Conservation (phyloP, 2,888 invertebrate genomes). For the Nemotelus nigrinus region DNA sequence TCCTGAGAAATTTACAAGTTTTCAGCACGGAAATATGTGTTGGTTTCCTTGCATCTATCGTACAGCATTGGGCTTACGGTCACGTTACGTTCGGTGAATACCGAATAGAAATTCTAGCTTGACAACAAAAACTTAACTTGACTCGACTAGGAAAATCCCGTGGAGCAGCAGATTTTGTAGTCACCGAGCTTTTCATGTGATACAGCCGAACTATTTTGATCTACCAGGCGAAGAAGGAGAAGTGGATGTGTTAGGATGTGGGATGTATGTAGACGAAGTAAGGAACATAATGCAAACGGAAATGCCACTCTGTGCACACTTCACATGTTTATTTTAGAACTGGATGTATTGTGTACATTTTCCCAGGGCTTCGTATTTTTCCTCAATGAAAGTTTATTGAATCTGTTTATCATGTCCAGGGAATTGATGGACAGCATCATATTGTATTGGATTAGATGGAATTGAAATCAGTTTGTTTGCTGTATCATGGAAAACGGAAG, state of each 20-base stretch:
- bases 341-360: constrained; percentile 3
- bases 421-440: constrained; percentile 18
- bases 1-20: constrained; percentile 45
- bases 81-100: neutral
- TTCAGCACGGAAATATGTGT: constrained; percentile 29
- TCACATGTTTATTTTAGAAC: constrained; percentile 11
- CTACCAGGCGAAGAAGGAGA: no score
- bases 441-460: neutral
- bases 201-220: no score
- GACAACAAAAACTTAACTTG: no score
- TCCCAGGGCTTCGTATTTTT: neutral
- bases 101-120: no score
- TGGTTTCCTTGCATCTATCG: constrained; percentile 13
- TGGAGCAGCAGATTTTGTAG: no score
- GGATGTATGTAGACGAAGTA: no score
- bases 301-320: neutral
- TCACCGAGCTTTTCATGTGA: no score
- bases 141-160: no score
- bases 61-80: neutral
- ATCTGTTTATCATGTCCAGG: constrained; percentile 2
- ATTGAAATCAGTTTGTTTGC: no score
- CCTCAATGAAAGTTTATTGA: constrained; percentile 28
- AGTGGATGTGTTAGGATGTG: no score
- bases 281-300: no score
- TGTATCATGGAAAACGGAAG: no score